phyloP scores from a whole-genome alignment of 2,113 vertebrate species.

The Tauraco erythrolophus region DNA sequence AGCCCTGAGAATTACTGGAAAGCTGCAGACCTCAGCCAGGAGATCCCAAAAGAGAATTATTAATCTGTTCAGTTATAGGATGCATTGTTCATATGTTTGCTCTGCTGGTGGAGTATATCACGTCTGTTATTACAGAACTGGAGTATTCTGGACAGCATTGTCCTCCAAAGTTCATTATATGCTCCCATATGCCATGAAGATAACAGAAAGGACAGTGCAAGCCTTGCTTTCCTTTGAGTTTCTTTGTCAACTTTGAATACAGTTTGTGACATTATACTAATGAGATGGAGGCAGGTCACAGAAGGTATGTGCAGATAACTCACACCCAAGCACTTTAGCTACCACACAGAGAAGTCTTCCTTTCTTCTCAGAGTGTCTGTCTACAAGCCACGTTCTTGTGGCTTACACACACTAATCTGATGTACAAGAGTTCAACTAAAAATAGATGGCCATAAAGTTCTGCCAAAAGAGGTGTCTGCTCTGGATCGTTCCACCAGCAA shows the following conservation, averaged over 20 bases:
- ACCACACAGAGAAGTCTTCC: not conserved
- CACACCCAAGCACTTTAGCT: not conserved
- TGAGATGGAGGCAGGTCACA: not conserved
- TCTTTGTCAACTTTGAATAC: not conserved
- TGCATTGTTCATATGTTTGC: not conserved
- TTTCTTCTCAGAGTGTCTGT: not conserved
- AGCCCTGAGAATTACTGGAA: not conserved
- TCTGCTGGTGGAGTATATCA: not conserved
- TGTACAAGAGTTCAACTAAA: not conserved
- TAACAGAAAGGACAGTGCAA: not conserved
- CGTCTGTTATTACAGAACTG: not conserved
- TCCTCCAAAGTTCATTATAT: not conserved
- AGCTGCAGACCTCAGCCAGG: not conserved
- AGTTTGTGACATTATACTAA: not conserved
- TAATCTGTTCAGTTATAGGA: not conserved
- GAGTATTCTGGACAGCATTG: not conserved
- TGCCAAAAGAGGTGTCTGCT: conserved; percentile 12
- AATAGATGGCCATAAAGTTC: not conserved
- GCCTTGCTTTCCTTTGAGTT: not conserved
- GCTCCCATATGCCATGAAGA: not conserved
- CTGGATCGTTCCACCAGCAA: not conserved
- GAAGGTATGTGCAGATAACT: not conserved
- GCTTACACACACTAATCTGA: not conserved
- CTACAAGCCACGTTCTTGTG: not conserved
- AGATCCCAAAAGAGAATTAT: not conserved